Percentiles rank a stretch among this genome's conserved stretches.
Evolutionary conservation across 64 coral and sea anemone species (phyloP).

Genomic region (Stylophora pistillata): DNA sequence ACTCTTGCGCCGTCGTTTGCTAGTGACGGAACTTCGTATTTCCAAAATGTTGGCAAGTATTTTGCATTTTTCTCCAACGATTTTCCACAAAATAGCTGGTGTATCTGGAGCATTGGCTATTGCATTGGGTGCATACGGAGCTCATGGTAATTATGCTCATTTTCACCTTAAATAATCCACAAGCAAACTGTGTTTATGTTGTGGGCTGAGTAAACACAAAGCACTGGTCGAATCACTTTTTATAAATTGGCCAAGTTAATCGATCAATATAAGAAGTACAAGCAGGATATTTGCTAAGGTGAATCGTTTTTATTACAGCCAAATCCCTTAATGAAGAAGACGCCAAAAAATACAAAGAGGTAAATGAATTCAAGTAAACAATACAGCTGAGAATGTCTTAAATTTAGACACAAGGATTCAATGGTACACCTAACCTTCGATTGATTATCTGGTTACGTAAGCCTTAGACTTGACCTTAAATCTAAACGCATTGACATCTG

Average conservation of each 20-base stretch:
- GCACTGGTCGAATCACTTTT: too few species aligned
- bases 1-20: not conserved
- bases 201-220: too few species aligned
- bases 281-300: not conserved
- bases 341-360: conserved; percentile 75
- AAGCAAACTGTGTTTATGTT: not conserved
- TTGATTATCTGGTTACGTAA: too few species aligned
- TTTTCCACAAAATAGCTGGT: conserved; percentile 87
- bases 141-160: conserved; percentile 56
- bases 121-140: conserved; percentile 72
- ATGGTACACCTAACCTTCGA: too few species aligned
- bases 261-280: too few species aligned
- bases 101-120: conserved; percentile 71
- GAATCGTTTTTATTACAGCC: not conserved
- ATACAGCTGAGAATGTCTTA: too few species aligned
- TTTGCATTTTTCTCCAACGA: conserved; percentile 28
- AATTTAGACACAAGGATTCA: too few species aligned
- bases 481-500: too few species aligned
- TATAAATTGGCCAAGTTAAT: too few species aligned
- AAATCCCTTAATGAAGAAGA: conserved; percentile 54
- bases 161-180: not conserved
- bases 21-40: too few species aligned
- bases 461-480: too few species aligned
- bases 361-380: not conserved
- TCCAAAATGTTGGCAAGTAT: conserved; percentile 18